Conservation (phyloP, 2,888 invertebrate genomes). For the Calliopum simillimum region DNA sequence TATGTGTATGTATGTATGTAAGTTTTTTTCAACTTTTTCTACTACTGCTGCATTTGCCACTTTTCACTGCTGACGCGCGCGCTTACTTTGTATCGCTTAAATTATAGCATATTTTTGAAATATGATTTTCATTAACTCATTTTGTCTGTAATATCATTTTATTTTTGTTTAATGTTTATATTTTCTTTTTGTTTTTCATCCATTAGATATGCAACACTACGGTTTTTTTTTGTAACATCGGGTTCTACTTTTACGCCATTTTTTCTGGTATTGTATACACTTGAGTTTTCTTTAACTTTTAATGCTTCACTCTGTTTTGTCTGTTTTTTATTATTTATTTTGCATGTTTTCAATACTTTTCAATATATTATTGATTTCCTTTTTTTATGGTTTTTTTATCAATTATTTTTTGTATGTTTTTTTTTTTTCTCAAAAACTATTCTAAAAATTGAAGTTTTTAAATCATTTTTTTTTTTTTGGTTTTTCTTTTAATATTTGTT, state of each 20-base stretch:
- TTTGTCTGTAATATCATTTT: not conserved
- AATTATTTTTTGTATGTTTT: conserved; percentile 18
- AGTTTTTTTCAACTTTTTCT: conserved; percentile 8
- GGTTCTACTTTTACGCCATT: conserved; percentile 21
- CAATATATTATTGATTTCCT: conserved; percentile 42
- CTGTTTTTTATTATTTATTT: not conserved
- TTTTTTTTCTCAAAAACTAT: conserved; percentile 32
- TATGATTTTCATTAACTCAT: not conserved
- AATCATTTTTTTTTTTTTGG: conserved; percentile 38
- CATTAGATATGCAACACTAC: conserved; percentile 31
- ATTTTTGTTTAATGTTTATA: conserved; percentile 8
- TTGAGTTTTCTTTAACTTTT: not conserved
- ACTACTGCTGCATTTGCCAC: not conserved
- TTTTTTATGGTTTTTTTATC: conserved; percentile 27
- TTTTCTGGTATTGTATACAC: too few relatives aligned
- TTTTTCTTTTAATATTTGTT: conserved; percentile 36
- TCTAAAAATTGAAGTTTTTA: conserved; percentile 42
- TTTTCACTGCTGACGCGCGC: not conserved
- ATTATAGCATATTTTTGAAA: conserved; percentile 7
- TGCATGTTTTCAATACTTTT: not conserved
- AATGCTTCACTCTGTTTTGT: not conserved
- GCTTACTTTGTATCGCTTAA: conserved; percentile 8
- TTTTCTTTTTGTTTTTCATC: conserved; percentile 28
- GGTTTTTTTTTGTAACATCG: conserved; percentile 27
- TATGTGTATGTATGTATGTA: conserved; percentile 21